These are phyloP conservation scores for Cyclina sinensis DNA, from an alignment of 1,140 invertebrate species.

Conservation along the genomic window DNA sequence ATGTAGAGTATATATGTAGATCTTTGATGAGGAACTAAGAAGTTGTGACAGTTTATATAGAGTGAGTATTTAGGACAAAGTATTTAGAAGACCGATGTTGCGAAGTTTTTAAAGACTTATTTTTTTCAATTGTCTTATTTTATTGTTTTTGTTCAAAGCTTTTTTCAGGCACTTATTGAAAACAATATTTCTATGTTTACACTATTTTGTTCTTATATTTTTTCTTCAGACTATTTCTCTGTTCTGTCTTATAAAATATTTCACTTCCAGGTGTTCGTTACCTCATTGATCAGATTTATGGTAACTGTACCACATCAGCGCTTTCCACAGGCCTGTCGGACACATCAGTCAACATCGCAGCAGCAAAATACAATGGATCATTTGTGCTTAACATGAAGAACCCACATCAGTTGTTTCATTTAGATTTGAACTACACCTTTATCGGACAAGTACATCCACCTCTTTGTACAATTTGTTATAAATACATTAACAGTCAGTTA, in stretches of 20 bases:
- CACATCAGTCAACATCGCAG: constrained; percentile 54
- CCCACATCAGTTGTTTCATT: constrained; percentile 70
- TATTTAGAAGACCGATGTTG: no score
- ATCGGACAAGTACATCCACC: constrained; percentile 75
- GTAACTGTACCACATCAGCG: constrained; percentile 71
- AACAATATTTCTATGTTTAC: background rate
- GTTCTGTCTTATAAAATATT: background rate
- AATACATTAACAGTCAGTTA: no score
- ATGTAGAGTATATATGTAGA: no score
- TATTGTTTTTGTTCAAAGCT: no score
- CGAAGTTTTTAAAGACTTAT: no score
- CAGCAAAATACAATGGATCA: constrained; percentile 67
- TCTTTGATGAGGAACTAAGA: no score
- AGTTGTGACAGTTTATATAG: no score
- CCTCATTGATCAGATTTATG: constrained; percentile 70
- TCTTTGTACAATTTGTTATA: no score
- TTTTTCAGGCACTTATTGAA: background rate
- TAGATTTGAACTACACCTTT: constrained; percentile 76
- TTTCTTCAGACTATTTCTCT: background rate
- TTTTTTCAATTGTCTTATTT: no score
- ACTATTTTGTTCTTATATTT: background rate
- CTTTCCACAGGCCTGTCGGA: constrained; percentile 68
- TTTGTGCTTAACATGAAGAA: constrained; percentile 73
- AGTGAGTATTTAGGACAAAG: no score
- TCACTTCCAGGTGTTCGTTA: constrained; percentile 75